Evolutionary conservation across 1,140 invertebrate species (phyloP), one percentile per base, ranked within the genome.

Genomic region (Patella vulgata): DNA sequence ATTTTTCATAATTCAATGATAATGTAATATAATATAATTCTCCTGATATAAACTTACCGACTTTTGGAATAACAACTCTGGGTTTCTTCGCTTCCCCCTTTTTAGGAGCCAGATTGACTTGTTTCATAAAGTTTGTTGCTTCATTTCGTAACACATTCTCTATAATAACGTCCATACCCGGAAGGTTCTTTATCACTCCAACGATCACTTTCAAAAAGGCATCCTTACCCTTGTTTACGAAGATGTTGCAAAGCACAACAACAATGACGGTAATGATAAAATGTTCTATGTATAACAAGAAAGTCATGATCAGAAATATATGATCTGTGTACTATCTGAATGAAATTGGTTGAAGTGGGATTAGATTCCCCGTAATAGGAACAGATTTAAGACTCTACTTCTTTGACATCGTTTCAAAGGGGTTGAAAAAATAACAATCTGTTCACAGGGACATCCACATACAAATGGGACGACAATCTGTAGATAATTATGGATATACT

Each of bases 91-190:
- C 63, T 6, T 51, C 58, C 17, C 58, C 63, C 31, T 55, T 42
- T 2, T 60, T 39, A 12, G 57, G 63, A 21, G 70, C 71, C n/a
- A 75, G 31, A 19, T 62, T 72, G 0, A 73, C 69, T 39, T 72
- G 70, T 14, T 67, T 66, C 14, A 78, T 69, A 50, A 81, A 81
- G 50, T 63, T 74, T 3, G 52, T 60, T 0, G 78, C 77, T 46
- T 79, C 77, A 11, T 61, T 70, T 9, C 70, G 70, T 5, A 81
- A 58, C 0, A 77, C 51, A 3, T 40, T 48, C 12, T 55, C 53
- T 31, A 81, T 62, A 6, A 79, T 14, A 0, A 39, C 40, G 1
- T 60, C 56, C 4, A 79, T 64, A 2, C 79, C 77, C 21, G 77
- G 64, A n/a, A 75, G 51, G n/a, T 61, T 30, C 59, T 78, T 78